Evolutionary conservation across 2,797 vertebrate genomes (phyloP), one percentile per base, ranked within the genome.

Genomic region (Enteromius argenteus): DNA sequence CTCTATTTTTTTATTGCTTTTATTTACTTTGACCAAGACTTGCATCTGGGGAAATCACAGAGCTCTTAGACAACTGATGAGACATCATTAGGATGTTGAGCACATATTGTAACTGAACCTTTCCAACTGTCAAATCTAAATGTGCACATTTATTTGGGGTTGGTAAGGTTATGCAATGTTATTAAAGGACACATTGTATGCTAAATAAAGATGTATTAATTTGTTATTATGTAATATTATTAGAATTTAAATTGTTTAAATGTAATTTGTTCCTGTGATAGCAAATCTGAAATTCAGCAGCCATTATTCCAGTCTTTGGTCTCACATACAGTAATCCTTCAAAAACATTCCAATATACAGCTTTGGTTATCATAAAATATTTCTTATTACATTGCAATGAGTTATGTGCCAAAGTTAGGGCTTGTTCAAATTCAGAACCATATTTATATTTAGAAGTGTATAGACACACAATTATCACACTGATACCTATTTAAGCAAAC

Each of bases 11-110:
- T 77, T 35, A 66, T 77, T 85, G 19, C 44, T 72, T 79, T 71
- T 71, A 71, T 79, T 79, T 72, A 58, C 83, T 72, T 39, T 73
- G 60, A 83, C 60, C 62, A 75, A 67, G 15, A 60, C 30, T 60
- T 13, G n/a, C 58, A 76, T 83, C 64, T 56, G 42, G 44, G 60
- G 71, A 76, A 60, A 77, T 56, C 72, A 30, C 15, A 19, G 15
- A 30, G 60, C 72, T 82, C 21, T n/a, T 73, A 66, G 30, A 75
- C 71, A 53, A 51, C 15, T 30, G 53, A 72, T 32, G 27, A 72
- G 53, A 17, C 53, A 68, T 67, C 62, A 39, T 83, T 76, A 56
- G 58, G 13, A n/a, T 75, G 14, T 81, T 73, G 27, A 73, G 17
- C 56, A 73, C 13, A 73, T 35, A n/a, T 49, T 46, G 68, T 37